Evolutionary conservation across 1,140 invertebrate genomes (phyloP).

Genomic region (silkworm (Bombyx mori)): DNA sequence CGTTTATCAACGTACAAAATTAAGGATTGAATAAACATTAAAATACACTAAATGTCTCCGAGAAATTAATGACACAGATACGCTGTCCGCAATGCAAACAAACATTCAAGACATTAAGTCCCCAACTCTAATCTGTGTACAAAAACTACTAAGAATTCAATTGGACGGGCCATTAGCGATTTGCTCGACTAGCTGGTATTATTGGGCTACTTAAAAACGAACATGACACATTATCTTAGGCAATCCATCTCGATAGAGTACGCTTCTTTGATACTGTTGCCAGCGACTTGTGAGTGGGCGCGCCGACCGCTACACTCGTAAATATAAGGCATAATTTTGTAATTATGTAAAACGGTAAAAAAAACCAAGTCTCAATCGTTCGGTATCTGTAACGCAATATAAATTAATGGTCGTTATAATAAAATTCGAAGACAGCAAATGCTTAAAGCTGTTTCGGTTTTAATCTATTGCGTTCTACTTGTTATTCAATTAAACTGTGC

Average conservation of each 20-base stretch:
- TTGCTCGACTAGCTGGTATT: conserved; percentile 32
- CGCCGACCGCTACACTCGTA: conserved; percentile 29
- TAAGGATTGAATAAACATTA: no score
- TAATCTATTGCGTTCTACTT: conserved; percentile 49
- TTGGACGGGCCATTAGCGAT: conserved; percentile 36
- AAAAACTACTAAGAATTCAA: conserved; percentile 26
- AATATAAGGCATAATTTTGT: conserved; percentile 62
- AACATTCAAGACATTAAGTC: background rate
- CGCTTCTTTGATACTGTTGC: conserved; percentile 50
- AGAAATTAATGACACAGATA: no score
- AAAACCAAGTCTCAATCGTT: conserved; percentile 52
- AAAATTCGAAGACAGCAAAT: conserved; percentile 52
- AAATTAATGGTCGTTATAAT: conserved; percentile 57
- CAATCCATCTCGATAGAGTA: conserved; percentile 52
- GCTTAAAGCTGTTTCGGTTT: conserved; percentile 34
- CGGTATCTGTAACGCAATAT: conserved; percentile 60
- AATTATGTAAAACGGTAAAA: conserved; percentile 66
- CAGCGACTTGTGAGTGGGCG: conserved; percentile 46
- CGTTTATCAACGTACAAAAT: no score
- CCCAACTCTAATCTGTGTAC: conserved; percentile 1
- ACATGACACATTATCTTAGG: conserved; percentile 59
- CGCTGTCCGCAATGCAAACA: no score
- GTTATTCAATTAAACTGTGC: conserved; percentile 40
- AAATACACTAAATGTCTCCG: no score
- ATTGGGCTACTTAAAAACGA: conserved; percentile 53